Conservation (phyloP, 2,797 vertebrate species). For the Melanotaenia trifasciata region DNA sequence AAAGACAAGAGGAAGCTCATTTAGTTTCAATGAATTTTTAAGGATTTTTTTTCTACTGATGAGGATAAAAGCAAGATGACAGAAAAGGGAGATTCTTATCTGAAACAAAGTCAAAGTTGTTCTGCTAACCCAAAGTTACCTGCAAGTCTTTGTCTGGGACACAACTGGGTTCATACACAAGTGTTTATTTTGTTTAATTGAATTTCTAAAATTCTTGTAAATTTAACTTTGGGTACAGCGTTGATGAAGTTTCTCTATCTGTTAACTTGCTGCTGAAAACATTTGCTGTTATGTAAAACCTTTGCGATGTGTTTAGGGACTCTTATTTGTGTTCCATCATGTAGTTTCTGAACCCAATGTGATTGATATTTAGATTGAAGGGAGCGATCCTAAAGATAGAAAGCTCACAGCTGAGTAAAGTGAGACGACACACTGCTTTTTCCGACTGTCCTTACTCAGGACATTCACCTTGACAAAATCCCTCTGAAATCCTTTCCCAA, state of each 20-base stretch:
- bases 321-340: constrained; percentile 32
- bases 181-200: constrained; percentile 13
- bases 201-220: not conserved
- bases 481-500: constrained; percentile 53
- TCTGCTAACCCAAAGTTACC: not conserved
- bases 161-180: constrained; percentile 32
- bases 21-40: constrained; percentile 13
- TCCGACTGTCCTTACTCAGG: constrained; percentile 55
- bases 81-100: constrained; percentile 39
- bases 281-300: not conserved
- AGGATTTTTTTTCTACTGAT: constrained; percentile 21
- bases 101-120: constrained; percentile 3
- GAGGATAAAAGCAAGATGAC: constrained; percentile 17
- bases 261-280: constrained; percentile 6
- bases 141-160: constrained; percentile 23
- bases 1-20: constrained; percentile 5
- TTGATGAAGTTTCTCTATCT: not conserved
- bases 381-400: constrained; percentile 58
- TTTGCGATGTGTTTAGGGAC: not conserved
- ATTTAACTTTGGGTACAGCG: not conserved
- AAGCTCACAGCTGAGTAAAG: constrained; percentile 67
- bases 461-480: constrained; percentile 71
- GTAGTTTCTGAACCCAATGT: constrained; percentile 24
- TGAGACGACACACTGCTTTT: constrained; percentile 57
- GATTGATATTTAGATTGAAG: constrained; percentile 42